Evolutionary conservation across 2,797 vertebrate species (phyloP).

Genomic region (Novumbra hubbsi): DNA sequence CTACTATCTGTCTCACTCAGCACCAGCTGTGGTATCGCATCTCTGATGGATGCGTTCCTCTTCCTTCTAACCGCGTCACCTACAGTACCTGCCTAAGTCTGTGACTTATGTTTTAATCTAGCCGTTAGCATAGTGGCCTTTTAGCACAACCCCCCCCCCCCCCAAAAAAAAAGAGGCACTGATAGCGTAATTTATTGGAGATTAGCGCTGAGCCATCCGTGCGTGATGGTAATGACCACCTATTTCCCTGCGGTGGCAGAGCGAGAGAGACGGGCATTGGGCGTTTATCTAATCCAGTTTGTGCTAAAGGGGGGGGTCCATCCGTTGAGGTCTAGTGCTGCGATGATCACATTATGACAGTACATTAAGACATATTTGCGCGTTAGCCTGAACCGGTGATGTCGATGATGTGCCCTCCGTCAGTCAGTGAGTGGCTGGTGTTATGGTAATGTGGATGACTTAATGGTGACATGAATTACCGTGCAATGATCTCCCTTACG

Average conservation of each 20-base stretch:
- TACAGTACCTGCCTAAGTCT: constrained; percentile 51
- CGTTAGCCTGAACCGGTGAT: constrained; percentile 68
- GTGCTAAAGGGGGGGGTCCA: constrained; percentile 52
- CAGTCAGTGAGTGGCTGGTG: constrained; percentile 59
- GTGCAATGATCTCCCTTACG: constrained; percentile 54
- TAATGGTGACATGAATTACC: constrained; percentile 52
- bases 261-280: constrained; percentile 60
- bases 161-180: constrained; percentile 38
- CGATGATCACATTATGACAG: constrained; percentile 49
- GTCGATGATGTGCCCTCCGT: constrained; percentile 65
- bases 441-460: constrained; percentile 67
- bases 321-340: constrained; percentile 52
- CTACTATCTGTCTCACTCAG: constrained; percentile 28
- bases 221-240: constrained; percentile 64
- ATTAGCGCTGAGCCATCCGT: constrained; percentile 65
- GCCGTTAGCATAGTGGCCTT: constrained; percentile 19
- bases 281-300: constrained; percentile 66
- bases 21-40: constrained; percentile 53
- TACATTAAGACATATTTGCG: constrained; percentile 70
- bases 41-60: constrained; percentile 51
- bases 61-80: constrained; percentile 32
- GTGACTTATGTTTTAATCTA: constrained; percentile 42
- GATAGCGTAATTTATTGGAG: constrained; percentile 54
- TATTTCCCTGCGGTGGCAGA: constrained; percentile 60
- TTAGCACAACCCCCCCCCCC: constrained; percentile 28